Evolutionary conservation across 2,888 invertebrate genomes (phyloP).

Genomic region (Operophtera brumata): DNA sequence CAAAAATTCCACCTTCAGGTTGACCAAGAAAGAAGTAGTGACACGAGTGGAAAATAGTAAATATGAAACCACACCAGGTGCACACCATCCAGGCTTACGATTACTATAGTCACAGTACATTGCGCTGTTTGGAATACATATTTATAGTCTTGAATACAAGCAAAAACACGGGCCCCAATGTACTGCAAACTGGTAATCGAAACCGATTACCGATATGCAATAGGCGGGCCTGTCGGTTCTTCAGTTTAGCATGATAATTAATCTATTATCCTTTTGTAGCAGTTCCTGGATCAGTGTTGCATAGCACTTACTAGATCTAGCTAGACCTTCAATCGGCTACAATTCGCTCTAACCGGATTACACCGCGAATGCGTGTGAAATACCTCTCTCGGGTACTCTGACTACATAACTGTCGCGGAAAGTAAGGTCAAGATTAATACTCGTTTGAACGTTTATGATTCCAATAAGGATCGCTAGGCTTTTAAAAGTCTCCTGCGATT

Average conservation of each 20-base stretch:
- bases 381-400: constrained; percentile 14
- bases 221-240: neutral
- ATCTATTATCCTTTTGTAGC: neutral
- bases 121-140: no score
- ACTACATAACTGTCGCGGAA: constrained; percentile 17
- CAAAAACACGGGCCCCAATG: no score
- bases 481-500: constrained; percentile 24
- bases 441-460: constrained; percentile 17
- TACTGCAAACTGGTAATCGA: no score
- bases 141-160: no score
- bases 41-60: neutral
- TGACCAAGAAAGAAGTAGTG: neutral
- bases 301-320: neutral
- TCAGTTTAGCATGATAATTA: neutral
- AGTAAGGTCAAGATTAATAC: constrained; percentile 21
- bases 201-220: no score
- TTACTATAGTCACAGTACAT: no score
- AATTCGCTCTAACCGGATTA: constrained; percentile 10
- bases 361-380: constrained; percentile 13
- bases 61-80: no score
- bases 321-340: constrained; percentile 6
- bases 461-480: constrained; percentile 21
- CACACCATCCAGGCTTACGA: no score
- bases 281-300: neutral
- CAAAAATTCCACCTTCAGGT: neutral